Evolutionary conservation across 2,888 invertebrate species (phyloP), one percentile per base, ranked within the genome.

Genomic region (Campopleginae sp.): DNA sequence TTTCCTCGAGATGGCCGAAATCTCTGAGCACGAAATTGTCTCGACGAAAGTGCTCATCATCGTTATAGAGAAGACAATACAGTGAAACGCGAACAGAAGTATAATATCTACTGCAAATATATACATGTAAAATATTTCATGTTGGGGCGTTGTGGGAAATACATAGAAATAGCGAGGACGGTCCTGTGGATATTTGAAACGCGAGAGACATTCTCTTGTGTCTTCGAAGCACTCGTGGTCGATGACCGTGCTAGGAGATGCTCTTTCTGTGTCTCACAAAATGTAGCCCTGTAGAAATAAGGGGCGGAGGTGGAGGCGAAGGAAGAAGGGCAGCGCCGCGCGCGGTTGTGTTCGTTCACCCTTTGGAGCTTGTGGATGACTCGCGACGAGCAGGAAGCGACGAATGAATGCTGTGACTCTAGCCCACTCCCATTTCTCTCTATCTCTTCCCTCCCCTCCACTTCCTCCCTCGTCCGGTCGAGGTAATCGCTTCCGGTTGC

Each of bases 321-420:
- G 31, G 4, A 12, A 51, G 46, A 51, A 27, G 51, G 51, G 33
- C 6, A 31, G 33, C n/a, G n/a, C n/a, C n/a, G n/a, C n/a, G n/a
- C n/a, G 3, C 8, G 46, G 10, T 19, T 46, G 42, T 51, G 80
- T 44, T 63, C 80, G 63, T 72, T 63, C 80, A 66, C 48, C 63
- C 66, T 71, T 79, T 46, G 6, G 27, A 51, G 72, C 31, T 72
- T 72, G 51, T 27, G 42, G 61, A 80, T 63, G 66, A 65, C 80
- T 80, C 74, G 65, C 63, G 54, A 80, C 70, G 78, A 76, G 61
- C 27, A 46, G 65, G 65, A 61, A 61, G 61, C 70, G 68, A 68
- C 70, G 70, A 78, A 78, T 78, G 70, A 70, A 58, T 70, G 44
- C 75, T 82, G 78, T 61, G 72, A 63, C 80, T 82, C 70, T 71